Evolutionary conservation across 2,113 vertebrate genomes (phyloP).

Genomic region (Sylvilagus bachmani): DNA sequence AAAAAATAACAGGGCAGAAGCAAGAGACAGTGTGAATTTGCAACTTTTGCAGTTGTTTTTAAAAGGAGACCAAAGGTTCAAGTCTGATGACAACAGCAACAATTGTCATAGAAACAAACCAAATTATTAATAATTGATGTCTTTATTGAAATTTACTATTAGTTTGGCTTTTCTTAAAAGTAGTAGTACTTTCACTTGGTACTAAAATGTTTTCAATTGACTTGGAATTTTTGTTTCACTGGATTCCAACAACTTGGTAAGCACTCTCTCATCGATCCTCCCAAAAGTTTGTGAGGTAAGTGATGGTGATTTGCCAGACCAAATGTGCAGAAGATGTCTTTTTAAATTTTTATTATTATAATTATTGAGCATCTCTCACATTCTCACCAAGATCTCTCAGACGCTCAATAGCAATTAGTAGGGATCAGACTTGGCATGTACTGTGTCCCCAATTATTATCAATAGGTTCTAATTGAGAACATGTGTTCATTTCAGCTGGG

Average conservation of each 20-base stretch:
- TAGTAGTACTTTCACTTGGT: not conserved
- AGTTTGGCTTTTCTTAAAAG: slow-evolving; percentile 13
- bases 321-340: not conserved
- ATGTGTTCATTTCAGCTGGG: slow-evolving; percentile 79
- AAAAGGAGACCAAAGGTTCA: not conserved
- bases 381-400: slow-evolving; percentile 40
- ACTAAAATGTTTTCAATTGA: not conserved
- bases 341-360: not conserved
- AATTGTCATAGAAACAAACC: not conserved
- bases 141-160: slow-evolving; percentile 22
- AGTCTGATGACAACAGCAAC: not conserved
- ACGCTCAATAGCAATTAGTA: slow-evolving; percentile 58
- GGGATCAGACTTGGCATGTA: slow-evolving; percentile 47
- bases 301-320: not conserved
- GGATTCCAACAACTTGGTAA: not conserved
- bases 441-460: slow-evolving; percentile 65
- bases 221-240: not conserved
- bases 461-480: slow-evolving; percentile 77
- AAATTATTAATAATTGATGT: not conserved
- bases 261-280: not conserved
- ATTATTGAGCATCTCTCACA: not conserved
- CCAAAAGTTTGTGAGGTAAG: not conserved
- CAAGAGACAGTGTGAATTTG: not conserved
- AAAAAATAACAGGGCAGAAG: not conserved
- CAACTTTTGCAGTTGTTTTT: not conserved